A percentile compares a stretch with the other conserved stretches of the same genome.
These are phyloP conservation scores for Pomatostomus ruficeps DNA, from an alignment of 2,113 vertebrate species.

Conservation along the genomic window DNA sequence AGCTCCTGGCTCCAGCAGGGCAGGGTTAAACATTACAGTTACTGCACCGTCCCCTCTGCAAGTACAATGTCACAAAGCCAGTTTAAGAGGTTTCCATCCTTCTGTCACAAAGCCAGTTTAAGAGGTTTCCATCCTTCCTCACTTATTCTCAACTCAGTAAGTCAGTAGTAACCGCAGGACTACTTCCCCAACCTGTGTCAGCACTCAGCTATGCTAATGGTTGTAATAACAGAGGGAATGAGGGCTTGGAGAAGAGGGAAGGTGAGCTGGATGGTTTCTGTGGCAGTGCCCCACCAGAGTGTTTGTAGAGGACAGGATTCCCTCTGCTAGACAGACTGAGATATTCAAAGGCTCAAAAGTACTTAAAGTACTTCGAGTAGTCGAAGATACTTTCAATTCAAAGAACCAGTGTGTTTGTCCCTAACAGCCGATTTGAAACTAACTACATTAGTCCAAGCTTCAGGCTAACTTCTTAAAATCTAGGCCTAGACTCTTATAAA, in stretches of 20 bases:
- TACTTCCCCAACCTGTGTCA: not conserved
- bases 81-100: not conserved
- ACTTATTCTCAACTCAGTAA: not conserved
- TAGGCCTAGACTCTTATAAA: not conserved
- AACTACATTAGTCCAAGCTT: not conserved
- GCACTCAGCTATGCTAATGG: not conserved
- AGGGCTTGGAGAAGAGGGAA: not conserved
- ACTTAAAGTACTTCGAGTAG: not conserved
- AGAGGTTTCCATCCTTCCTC: not conserved
- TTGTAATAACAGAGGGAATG: not conserved
- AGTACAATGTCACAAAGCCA: not conserved
- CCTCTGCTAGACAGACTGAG: not conserved
- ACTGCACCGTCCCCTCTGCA: not conserved
- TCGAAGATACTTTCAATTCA: not conserved
- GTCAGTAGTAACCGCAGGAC: not conserved
- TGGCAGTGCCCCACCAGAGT: not conserved
- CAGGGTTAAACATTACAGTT: not conserved
- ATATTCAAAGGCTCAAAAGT: not conserved
- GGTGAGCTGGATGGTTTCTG: not conserved
- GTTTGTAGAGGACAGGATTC: not conserved
- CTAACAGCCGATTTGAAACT: not conserved
- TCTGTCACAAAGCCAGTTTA: not conserved
- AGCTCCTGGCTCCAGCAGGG: not conserved
- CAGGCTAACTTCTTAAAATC: not conserved
- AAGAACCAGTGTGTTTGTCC: not conserved